These are phyloP conservation scores for Eulemur coronatus DNA, from an alignment of 2,797 vertebrate species.

Conservation along the genomic window DNA sequence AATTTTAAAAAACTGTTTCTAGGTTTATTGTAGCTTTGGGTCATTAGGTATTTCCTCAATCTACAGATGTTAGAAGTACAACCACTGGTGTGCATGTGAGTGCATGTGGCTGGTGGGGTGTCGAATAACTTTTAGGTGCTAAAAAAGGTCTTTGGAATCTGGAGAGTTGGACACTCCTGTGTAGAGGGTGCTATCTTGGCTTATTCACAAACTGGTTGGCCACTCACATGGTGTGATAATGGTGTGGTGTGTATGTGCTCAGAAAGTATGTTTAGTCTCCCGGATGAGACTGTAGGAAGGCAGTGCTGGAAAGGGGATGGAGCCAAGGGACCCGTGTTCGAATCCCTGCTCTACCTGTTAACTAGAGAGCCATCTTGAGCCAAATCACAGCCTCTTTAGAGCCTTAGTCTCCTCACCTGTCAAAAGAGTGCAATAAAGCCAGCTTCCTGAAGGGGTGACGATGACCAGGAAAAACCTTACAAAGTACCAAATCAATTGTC, in stretches of 20 bases:
- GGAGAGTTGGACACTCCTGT: neutral
- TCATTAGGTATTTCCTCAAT: conserved; percentile 5
- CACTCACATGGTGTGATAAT: accelerated
- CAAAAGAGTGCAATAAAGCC: conserved; percentile 21
- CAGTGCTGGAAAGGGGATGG: neutral
- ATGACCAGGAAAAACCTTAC: neutral
- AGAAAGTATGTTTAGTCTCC: neutral
- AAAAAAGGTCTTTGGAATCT: neutral
- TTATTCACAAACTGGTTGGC: neutral
- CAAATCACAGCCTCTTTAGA: neutral
- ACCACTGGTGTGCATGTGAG: neutral
- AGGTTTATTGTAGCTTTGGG: neutral
- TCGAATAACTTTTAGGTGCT: neutral
- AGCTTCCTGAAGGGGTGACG: neutral
- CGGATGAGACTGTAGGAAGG: neutral
- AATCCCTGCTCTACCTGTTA: neutral
- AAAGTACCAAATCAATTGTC: neutral
- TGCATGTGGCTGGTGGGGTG: neutral
- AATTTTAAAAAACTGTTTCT: neutral
- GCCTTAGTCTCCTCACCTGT: neutral
- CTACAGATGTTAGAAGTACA: neutral
- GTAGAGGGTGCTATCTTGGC: neutral
- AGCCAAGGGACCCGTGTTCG: neutral
- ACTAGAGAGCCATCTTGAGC: neutral
- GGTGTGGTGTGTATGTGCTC: neutral